Evolutionary conservation across 1,140 invertebrate genomes (phyloP).

Genomic region (Hypsibius dujardini): DNA sequence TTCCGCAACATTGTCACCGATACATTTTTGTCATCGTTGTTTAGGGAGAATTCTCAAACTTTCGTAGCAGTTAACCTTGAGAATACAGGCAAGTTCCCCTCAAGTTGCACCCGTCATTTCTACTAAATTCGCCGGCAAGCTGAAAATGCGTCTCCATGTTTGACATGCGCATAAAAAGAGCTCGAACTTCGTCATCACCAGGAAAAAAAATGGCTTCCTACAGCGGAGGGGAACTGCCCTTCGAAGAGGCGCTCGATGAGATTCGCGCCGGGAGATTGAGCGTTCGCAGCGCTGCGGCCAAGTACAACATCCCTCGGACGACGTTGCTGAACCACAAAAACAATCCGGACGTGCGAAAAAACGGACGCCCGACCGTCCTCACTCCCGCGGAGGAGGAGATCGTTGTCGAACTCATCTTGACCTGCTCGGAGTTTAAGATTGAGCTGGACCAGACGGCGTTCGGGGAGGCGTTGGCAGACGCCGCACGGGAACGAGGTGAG

Average conservation of each 20-base stretch:
- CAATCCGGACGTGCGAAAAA: background rate
- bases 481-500: background rate
- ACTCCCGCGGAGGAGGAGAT: background rate
- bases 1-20: too few species aligned
- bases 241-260: background rate
- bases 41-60: too few species aligned
- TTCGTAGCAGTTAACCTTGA: too few species aligned
- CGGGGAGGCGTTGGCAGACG: background rate
- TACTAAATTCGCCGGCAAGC: too few species aligned
- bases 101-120: too few species aligned
- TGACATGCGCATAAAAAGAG: too few species aligned
- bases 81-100: too few species aligned
- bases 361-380: background rate
- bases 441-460: background rate
- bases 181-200: too few species aligned
- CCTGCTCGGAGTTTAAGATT: background rate
- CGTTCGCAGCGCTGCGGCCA: background rate
- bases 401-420: background rate
- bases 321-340: slow-evolving; percentile 1
- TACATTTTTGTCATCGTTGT: too few species aligned
- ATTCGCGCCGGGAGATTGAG: background rate
- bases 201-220: too few species aligned
- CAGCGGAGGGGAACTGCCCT: too few species aligned
- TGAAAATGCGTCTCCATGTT: too few species aligned
- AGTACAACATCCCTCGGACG: background rate